Percentiles rank a stretch among this genome's conserved stretches.
These are phyloP conservation scores for Astropecten irregularis DNA, from an alignment of 53 echinoderm and acorn worm genomes.

Conservation along the genomic window DNA sequence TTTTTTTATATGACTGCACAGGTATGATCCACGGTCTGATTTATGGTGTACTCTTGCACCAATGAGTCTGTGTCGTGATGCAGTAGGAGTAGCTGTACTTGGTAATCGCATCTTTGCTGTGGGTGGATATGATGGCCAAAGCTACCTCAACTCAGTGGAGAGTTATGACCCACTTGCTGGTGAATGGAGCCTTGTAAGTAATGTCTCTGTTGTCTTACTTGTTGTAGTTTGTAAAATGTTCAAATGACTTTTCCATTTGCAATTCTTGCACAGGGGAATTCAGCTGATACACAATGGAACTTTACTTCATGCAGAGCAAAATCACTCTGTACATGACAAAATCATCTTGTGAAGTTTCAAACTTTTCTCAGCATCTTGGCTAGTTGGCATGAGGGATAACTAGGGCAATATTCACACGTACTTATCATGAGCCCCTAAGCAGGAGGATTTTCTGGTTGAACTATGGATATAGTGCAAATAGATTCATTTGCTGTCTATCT, in stretches of 20 bases:
- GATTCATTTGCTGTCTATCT: no score
- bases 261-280: neutral
- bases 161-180: conserved; percentile 89
- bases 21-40: conserved; percentile 91
- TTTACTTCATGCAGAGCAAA: no score
- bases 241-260: neutral
- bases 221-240: neutral
- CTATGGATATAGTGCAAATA: no score
- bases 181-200: conserved; percentile 87
- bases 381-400: no score
- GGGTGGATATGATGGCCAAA: conserved; percentile 90
- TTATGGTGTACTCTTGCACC: conserved; percentile 89
- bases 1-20: no score
- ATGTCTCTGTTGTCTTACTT: no score
- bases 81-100: conserved; percentile 90
- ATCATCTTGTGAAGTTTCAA: no score
- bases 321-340: no score
- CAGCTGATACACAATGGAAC: neutral
- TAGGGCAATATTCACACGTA: no score
- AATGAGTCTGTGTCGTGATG: conserved; percentile 94
- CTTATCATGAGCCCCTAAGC: no score
- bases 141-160: conserved; percentile 91
- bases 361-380: no score
- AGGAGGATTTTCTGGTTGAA: no score
- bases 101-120: conserved; percentile 96